Conservation (phyloP, 2,888 invertebrate genomes). For the Caenorhabditis sinica region DNA sequence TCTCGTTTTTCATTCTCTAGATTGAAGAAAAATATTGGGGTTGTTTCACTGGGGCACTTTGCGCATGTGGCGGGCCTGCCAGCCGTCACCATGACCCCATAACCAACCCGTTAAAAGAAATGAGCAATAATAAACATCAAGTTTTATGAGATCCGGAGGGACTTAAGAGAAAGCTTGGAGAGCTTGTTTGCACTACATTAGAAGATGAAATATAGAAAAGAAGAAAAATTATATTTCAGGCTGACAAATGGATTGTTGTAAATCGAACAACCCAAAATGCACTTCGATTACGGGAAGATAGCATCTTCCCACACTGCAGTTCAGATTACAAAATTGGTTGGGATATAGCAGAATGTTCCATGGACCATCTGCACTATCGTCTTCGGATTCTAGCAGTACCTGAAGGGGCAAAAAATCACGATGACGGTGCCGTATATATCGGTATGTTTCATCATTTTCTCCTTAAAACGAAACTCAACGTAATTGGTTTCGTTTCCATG, state of each 20-base stretch:
- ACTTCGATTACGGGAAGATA: conserved; percentile 71
- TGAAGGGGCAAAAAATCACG: conserved; percentile 70
- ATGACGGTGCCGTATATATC: conserved; percentile 71
- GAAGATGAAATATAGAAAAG: conserved; percentile 11
- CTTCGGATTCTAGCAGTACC: conserved; percentile 76
- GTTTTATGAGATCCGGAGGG: conserved; percentile 51
- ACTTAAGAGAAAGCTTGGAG: conserved; percentile 6
- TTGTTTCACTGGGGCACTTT: conserved; percentile 28
- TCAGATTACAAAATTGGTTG: conserved; percentile 75
- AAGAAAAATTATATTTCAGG: conserved; percentile 60
- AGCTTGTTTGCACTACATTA: neutral
- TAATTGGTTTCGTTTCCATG: conserved; percentile 61
- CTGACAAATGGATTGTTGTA: conserved; percentile 66
- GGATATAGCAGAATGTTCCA: conserved; percentile 71
- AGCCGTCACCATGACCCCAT: conserved; percentile 24
- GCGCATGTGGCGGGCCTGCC: neutral
- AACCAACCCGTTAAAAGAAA: conserved; percentile 56
- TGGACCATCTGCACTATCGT: conserved; percentile 72
- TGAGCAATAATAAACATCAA: conserved; percentile 65
- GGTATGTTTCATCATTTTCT: conserved; percentile 53
- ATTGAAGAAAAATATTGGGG: conserved; percentile 23
- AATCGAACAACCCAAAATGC: conserved; percentile 66
- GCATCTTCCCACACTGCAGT: conserved; percentile 78
- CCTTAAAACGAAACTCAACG: conserved; percentile 3
- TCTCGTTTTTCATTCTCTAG: conserved; percentile 32